Conservation (phyloP, 2,797 vertebrate species). For the Chelonia mydas region DNA sequence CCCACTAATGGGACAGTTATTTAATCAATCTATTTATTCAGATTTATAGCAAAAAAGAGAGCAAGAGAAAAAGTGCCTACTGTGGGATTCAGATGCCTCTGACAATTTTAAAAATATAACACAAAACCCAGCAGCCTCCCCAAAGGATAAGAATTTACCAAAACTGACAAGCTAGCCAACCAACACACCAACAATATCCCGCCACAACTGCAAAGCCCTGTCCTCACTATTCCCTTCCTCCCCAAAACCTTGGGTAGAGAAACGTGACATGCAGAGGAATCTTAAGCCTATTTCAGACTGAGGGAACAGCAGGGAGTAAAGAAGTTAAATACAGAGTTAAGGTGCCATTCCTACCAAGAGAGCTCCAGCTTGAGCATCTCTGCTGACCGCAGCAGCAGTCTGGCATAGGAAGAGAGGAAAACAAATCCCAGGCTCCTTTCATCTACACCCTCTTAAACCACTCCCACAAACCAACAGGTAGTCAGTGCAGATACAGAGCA, state of each 20-base stretch:
- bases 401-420: neutral
- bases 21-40: neutral
- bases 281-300: neutral
- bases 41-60: constrained; percentile 50
- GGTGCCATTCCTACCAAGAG: neutral
- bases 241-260: neutral
- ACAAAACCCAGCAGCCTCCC: constrained; percentile 17
- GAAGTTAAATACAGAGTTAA: neutral
- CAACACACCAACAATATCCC: neutral
- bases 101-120: neutral
- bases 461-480: neutral
- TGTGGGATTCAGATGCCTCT: constrained; percentile 9
- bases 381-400: neutral
- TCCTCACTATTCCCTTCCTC: neutral
- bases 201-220: neutral
- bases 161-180: constrained; percentile 4
- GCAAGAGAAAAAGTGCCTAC: neutral
- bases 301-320: neutral
- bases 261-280: neutral
- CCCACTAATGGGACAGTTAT: neutral
- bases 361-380: neutral
- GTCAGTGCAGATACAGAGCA: neutral
- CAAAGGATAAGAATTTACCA: constrained; percentile 28
- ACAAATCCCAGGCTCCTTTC: neutral
- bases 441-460: neutral